A percentile compares a stretch with the other conserved stretches of the same genome.
Conservation (phyloP, 2,888 invertebrate genomes). For the Panopea generosa region DNA sequence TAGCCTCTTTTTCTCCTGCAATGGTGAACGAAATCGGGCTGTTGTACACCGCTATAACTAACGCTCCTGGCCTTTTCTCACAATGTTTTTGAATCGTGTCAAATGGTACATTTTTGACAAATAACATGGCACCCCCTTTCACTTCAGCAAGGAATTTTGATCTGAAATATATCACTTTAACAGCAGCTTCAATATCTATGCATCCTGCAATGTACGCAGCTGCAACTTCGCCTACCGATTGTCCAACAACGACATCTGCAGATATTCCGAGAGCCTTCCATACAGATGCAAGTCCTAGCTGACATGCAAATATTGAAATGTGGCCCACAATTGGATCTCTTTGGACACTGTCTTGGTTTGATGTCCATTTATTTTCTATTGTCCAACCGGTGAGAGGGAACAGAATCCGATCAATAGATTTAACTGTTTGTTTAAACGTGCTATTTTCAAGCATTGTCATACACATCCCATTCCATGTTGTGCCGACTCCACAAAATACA, state of each 20-base stretch:
- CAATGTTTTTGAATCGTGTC: conserved; percentile 47
- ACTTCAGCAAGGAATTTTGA: conserved; percentile 55
- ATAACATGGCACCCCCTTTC: conserved; percentile 68
- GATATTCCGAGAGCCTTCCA: conserved; percentile 65
- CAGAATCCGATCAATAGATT: conserved; percentile 43
- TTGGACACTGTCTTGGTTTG: conserved; percentile 13
- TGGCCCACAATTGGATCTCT: conserved; percentile 68
- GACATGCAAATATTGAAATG: conserved; percentile 70
- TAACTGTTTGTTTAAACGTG: conserved; percentile 50
- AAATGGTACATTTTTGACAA: conserved; percentile 52
- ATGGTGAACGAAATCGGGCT: conserved; percentile 68
- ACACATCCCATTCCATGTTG: conserved; percentile 69
- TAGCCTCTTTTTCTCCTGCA: conserved; percentile 57
- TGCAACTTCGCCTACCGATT: conserved; percentile 75
- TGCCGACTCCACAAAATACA: conserved; percentile 72
- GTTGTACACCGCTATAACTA: conserved; percentile 65
- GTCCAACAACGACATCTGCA: conserved; percentile 70
- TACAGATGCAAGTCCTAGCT: conserved; percentile 61
- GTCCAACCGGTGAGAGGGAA: conserved; percentile 34
- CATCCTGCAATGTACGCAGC: conserved; percentile 67
- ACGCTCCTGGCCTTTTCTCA: conserved; percentile 16
- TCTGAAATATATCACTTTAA: conserved; percentile 68
- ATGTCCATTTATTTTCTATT: conserved; percentile 24
- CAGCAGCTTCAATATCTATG: conserved; percentile 63
- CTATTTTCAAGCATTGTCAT: conserved; percentile 34